Base-by-base conservation (phyloP, 2,888 invertebrate species). In the Callinectes sapidus region DNA sequence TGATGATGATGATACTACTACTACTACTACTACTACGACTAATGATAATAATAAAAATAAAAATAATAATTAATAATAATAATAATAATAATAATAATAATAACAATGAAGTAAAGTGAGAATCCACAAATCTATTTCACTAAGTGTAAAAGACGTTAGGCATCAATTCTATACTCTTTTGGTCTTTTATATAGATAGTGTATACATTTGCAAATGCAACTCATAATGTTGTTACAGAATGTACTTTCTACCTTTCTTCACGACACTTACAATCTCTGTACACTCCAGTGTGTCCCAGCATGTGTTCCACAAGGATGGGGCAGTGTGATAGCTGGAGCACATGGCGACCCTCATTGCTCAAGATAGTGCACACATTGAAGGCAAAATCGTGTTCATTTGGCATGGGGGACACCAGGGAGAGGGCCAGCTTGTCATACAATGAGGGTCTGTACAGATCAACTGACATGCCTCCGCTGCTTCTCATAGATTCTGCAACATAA, bases 341-440 rank as follows among this genome's bases (percentile, higher is more conserved):
- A 95, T 98, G 98, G 94, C 98, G 98, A 94, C 98, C 98, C 95
- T 99, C 99, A 95, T 98, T 99, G 10, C 99, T 98, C 95, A 99
- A 96, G 93, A 99, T 96, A 0, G 98, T 99, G 96, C 99, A 99
- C 2, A 99, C 98, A 96, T 99, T 99, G 95, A 99, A 97, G 48
- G 99, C 99, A 96, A 99, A 99, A 96, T 99, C 99, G 95, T 99
- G 98, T 96, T 99, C 99, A 96, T 99, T 99, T 10, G 99, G 99
- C 95, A 99, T 96, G 0, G 99, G 99, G n/a, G 98, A 98, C 91
- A 98, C 96, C 77, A 99, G 96, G 0, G 99, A 98, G 91, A 99
- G 96, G n/a, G 98, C 97, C 93, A 99, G 96, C 94, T 98, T 97
- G 95, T 98, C 98, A 95, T 98, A 98, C 95, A 98, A 98, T 14